Evolutionary conservation across 64 coral and sea anemone genomes (phyloP).

Genomic region (Pocillopora verrucosa): DNA sequence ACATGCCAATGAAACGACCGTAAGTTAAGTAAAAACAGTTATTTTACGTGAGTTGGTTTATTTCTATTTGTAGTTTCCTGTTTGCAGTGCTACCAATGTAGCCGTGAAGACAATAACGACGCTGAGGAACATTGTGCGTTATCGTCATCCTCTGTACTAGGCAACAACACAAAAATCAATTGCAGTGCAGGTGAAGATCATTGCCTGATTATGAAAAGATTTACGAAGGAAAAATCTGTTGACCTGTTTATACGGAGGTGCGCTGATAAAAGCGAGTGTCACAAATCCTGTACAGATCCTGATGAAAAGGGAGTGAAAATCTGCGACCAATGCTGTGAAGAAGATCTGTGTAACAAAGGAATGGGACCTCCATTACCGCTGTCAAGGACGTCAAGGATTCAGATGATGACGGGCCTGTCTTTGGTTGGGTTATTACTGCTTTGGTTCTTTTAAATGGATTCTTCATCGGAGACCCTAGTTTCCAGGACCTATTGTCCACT

Average conservation of each 20-base stretch:
- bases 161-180: not conserved
- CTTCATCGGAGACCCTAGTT: not conserved
- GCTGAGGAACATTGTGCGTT: constrained; percentile 2
- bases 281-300: not conserved
- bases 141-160: not conserved
- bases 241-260: not conserved
- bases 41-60: no score
- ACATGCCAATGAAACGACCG: no score
- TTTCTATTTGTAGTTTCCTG: not conserved
- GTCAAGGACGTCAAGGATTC: constrained; percentile 25
- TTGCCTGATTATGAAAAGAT: not conserved
- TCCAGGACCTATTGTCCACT: no score
- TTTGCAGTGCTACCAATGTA: constrained; percentile 1
- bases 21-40: no score
- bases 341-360: constrained; percentile 26
- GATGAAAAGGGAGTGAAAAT: not conserved
- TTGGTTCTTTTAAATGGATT: not conserved
- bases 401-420: not conserved
- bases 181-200: not conserved
- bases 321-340: constrained; percentile 10
- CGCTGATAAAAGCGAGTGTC: not conserved
- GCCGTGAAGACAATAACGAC: not conserved
- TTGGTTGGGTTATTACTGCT: not conserved
- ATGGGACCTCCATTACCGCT: not conserved
- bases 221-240: not conserved